Base-by-base conservation (phyloP, 2,888 invertebrate genomes). In the Melolontha melolontha region DNA sequence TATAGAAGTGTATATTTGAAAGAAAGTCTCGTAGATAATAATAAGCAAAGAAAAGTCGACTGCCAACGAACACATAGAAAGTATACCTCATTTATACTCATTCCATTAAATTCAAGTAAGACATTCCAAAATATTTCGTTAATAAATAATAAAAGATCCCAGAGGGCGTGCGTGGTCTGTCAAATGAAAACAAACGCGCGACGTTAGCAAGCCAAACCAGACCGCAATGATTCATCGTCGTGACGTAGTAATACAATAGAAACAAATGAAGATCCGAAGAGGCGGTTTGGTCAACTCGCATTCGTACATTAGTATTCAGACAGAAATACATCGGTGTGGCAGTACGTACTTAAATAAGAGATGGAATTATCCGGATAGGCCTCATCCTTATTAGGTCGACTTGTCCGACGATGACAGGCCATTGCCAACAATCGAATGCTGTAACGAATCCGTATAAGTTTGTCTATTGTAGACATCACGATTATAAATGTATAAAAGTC, bases 131-230 rank as follows among this genome's bases (percentile, higher is more conserved):
- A 59, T 59, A 59, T 16, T 59, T 47, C 44, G 27, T 59, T 34
- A 29, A 59, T 59, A 59, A 59, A 59, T 59, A 47, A 59, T 59
- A 47, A 64, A 64, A 54, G 40, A 52, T 51, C 27, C 14, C 40
- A 40, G 64, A 54, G 64, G 64, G 64, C 64, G 64, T 50, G 51
- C 27, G 29, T 52, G 64, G 12, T 17, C 39, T 44, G 64, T 52
- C 64, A 64, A 42, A 41, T 64, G 64, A 64, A 64, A 52, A 51
- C 42, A 54, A 64, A 44, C 52, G 44, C 44, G 42, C 52, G 42
- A 44, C 64, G 59, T 59, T 39, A 64, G 64, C 41, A 44, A 52
- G 42, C 64, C 64, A 64, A 64, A 64, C 64, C 44, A 42, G 55
- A 55, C 66, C 47, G 44, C 34, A 44, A 27, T 51, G 64, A 64